These are phyloP conservation scores for Plectus sambesii DNA, from an alignment of 1,140 invertebrate species.

Conservation along the genomic window DNA sequence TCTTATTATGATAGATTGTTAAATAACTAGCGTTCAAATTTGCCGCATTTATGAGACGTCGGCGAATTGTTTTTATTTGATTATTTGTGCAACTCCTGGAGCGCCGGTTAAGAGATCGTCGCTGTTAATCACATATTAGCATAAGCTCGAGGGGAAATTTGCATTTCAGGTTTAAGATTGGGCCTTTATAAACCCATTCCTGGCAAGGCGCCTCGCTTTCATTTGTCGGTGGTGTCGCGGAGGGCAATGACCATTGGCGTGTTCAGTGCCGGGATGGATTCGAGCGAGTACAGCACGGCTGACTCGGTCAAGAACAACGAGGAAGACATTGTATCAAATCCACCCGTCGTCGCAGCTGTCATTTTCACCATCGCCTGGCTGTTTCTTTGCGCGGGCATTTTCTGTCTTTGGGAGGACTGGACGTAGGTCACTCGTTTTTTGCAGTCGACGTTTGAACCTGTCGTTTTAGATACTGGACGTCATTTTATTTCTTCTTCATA, in stretches of 20 bases:
- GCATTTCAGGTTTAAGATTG: background rate
- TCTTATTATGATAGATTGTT: too few relatives aligned
- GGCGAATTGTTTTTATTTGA: too few relatives aligned
- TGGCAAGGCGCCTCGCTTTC: background rate
- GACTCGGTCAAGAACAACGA: constrained; percentile 7
- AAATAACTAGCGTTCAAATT: too few relatives aligned
- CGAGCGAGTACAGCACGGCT: constrained; percentile 6
- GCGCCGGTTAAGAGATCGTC: too few relatives aligned
- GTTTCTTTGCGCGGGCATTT: constrained; percentile 30
- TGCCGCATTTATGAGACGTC: too few relatives aligned
- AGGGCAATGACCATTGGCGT: constrained; percentile 9
- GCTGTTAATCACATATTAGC: too few relatives aligned
- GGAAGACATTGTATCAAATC: constrained; percentile 21
- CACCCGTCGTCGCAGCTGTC: constrained; percentile 26
- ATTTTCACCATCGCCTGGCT: constrained; percentile 28
- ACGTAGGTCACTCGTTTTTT: constrained; percentile 12
- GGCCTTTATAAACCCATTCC: constrained; percentile 6
- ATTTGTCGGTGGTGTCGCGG: background rate
- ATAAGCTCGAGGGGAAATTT: too few relatives aligned
- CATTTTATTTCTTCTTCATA: constrained; percentile 44
- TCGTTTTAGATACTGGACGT: too few relatives aligned
- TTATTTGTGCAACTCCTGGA: too few relatives aligned
- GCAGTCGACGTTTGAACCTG: constrained; percentile 40
- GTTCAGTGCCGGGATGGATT: constrained; percentile 13
- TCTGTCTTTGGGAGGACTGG: constrained; percentile 54